Evolutionary conservation across 2,113 vertebrate species (phyloP).

Genomic region (Peromyscus polionotus): DNA sequence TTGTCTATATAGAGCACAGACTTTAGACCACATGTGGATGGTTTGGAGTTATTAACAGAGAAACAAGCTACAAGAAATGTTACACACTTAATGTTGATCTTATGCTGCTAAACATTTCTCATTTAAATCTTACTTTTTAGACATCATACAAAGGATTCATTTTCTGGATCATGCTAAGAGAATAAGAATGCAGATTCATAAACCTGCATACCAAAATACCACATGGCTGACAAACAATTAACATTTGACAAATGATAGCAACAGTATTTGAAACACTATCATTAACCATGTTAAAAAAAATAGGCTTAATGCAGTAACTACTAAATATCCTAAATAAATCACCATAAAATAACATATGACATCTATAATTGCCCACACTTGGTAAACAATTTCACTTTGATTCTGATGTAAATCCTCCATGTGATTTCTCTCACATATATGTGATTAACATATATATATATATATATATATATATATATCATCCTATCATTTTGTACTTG

Average conservation of each 20-base stretch:
- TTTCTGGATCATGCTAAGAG: slow-evolving; percentile 28
- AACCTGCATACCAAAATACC: slow-evolving; percentile 20
- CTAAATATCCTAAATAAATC: slow-evolving; percentile 30
- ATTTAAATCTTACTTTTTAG: not conserved
- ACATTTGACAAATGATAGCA: slow-evolving; percentile 30
- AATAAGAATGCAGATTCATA: not conserved
- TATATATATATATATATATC: no score
- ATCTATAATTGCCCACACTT: not conserved
- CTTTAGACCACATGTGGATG: not conserved
- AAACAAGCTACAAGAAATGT: not conserved
- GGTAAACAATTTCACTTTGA: not conserved
- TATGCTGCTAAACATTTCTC: not conserved
- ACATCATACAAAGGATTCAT: not conserved
- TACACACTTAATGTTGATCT: not conserved
- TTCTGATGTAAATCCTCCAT: slow-evolving; percentile 23
- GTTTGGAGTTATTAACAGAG: not conserved
- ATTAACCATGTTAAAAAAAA: not conserved
- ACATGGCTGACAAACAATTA: slow-evolving; percentile 30
- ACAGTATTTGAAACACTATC: slow-evolving; percentile 46
- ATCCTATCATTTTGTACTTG: slow-evolving; percentile 35
- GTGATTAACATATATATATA: not conserved
- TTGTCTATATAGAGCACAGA: not conserved
- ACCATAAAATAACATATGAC: slow-evolving; percentile 35
- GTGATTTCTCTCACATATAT: not conserved
- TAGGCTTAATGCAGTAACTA: not conserved